phyloP scores from a whole-genome alignment of 2,797 vertebrate genomes.

The Anguilla marmorata region DNA sequence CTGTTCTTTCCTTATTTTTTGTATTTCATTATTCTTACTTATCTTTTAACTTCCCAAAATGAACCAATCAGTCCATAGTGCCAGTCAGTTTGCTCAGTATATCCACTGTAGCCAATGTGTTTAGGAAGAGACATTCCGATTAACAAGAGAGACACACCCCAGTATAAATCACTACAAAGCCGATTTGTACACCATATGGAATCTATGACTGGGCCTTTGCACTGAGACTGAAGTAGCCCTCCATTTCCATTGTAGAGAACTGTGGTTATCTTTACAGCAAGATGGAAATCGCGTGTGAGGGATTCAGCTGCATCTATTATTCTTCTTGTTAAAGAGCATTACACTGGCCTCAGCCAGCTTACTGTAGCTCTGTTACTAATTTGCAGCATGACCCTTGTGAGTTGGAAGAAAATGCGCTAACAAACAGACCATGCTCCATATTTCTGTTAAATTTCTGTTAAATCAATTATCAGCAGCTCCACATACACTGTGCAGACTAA shows the following conservation, averaged over 20 bases:
- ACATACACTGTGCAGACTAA: not conserved
- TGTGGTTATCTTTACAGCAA: not conserved
- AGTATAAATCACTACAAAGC: slow-evolving; percentile 13
- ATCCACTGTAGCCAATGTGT: slow-evolving; percentile 24
- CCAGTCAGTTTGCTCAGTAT: not conserved
- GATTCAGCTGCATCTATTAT: not conserved
- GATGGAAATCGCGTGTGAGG: not conserved
- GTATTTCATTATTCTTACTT: not conserved
- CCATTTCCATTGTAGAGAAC: not conserved
- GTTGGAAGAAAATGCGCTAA: not conserved
- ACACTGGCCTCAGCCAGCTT: not conserved
- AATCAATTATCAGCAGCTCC: slow-evolving; percentile 23
- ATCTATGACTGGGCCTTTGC: not conserved
- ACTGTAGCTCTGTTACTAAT: slow-evolving; percentile 4
- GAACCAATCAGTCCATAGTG: not conserved
- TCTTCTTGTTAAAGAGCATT: slow-evolving; percentile 7
- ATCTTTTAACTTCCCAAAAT: not conserved
- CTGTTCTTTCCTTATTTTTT: not conserved
- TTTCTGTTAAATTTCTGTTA: not conserved
- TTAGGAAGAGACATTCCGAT: slow-evolving; percentile 21
- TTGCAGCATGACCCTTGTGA: not conserved
- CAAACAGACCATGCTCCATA: not conserved
- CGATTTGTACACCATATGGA: slow-evolving; percentile 11
- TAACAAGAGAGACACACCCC: not conserved
- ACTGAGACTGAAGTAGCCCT: not conserved